These are phyloP conservation scores for Meghimatium bilineatum DNA, from an alignment of 2,888 invertebrate genomes.

Conservation along the genomic window DNA sequence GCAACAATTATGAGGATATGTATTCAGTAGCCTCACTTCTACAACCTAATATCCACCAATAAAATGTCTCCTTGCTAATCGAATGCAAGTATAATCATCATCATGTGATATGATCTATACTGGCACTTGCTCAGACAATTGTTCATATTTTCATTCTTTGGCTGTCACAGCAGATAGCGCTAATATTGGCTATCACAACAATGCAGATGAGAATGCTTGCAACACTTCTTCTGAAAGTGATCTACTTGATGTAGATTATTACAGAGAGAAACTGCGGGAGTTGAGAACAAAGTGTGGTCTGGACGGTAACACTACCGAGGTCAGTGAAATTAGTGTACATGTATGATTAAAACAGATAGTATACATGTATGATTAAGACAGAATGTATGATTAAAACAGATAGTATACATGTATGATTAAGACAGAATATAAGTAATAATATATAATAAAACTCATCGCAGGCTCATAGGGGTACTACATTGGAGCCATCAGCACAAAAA, in stretches of 20 bases:
- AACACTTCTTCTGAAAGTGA: constrained; percentile 45
- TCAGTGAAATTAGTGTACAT: neutral
- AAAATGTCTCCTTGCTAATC: neutral
- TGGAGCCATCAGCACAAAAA: too few species aligned
- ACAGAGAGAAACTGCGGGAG: constrained; percentile 73
- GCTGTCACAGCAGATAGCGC: constrained; percentile 4
- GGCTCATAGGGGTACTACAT: too few species aligned
- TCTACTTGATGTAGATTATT: constrained; percentile 60
- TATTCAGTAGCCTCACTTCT: neutral
- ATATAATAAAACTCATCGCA: too few species aligned
- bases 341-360: too few species aligned
- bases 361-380: too few species aligned
- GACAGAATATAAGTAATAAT: too few species aligned
- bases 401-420: too few species aligned
- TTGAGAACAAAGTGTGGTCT: constrained; percentile 76
- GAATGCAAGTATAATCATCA: neutral
- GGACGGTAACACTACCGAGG: constrained; percentile 57
- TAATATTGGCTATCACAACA: constrained; percentile 25
- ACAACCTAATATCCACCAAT: neutral
- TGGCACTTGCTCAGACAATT: neutral
- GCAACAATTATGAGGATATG: too few species aligned
- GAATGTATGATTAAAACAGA: too few species aligned
- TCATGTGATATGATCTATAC: neutral
- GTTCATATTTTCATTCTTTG: neutral
- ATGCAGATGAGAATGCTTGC: constrained; percentile 34